Evolutionary conservation across 1,140 invertebrate species (phyloP), one percentile per base, ranked within the genome.

Genomic region (Leptinotarsa lineolata): DNA sequence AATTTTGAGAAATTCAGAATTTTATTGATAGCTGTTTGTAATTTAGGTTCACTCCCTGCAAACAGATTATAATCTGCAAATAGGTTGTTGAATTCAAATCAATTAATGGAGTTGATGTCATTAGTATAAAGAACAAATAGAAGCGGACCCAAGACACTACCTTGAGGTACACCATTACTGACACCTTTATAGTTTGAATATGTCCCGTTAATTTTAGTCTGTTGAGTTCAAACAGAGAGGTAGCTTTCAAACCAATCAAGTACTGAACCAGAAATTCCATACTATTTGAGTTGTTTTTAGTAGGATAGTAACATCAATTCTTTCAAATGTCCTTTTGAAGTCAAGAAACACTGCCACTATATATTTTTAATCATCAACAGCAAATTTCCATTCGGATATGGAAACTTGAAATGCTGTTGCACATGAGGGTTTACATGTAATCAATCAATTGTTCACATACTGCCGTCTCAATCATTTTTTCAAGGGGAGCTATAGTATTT

Each of bases 241-340:
- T 60, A 60, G 6, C 59, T 60, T 60, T n/a, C 59, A 21, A 60
- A 60, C 59, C 59, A 60, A 8, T 60, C 59, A 60, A 60, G 59
- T 60, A 60, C 59, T 5, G 59, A 60, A 60, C 59, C 59, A 60
- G 59, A 60, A 60, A 60, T 60, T 60, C 59, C 59, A 60, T 60
- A 60, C 5, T 60, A 60, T 60, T 11, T n/a, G 59, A 60, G 59
- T 60, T 60, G n/a, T 60, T 75, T 60, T 60, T 60, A 60, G 59
- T 60, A 60, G 59, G 59, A 60, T 60, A 60, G 59, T 60, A 60
- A 60, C 59, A 63, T 75, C 70, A 4, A 75, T 58, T 20, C 67
- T 73, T 66, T 76, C 72, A 66, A 73, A 76, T 58, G 74, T 68
- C 48, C 74, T 64, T 72, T 60, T 76, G 16, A 76, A 70, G 68